Evolutionary conservation across 2,113 vertebrate species (phyloP).

Genomic region (Calyptomena viridis): DNA sequence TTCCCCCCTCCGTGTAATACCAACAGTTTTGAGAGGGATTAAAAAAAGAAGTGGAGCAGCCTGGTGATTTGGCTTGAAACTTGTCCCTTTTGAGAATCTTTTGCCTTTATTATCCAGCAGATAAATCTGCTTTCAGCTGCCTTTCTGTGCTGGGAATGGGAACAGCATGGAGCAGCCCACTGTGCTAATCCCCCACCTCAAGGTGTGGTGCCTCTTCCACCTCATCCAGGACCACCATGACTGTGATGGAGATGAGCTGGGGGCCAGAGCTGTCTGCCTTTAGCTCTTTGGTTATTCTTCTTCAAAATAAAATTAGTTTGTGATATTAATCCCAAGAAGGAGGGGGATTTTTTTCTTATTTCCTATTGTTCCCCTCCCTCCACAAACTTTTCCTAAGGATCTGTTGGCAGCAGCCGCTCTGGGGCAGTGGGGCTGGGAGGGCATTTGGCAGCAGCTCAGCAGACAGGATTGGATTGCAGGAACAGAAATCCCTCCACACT

Average conservation of each 20-base stretch:
- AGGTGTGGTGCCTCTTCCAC: not conserved
- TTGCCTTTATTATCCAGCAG: slow-evolving; percentile 1
- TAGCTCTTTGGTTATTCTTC: not conserved
- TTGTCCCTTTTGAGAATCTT: slow-evolving; percentile 1
- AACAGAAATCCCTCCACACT: slow-evolving; percentile 5
- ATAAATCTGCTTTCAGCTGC: slow-evolving; percentile 37
- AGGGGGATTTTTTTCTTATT: accelerated
- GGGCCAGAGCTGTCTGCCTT: not conserved
- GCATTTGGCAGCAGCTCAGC: not conserved
- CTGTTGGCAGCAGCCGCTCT: not conserved
- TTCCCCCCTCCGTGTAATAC: not conserved
- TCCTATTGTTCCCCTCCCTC: not conserved
- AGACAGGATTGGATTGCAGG: not conserved
- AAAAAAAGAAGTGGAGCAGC: not conserved
- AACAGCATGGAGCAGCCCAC: not conserved
- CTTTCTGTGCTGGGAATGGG: not conserved
- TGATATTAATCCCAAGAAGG: not conserved
- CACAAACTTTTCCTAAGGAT: not conserved
- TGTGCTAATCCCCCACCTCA: not conserved
- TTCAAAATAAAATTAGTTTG: not conserved
- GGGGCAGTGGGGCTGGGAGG: not conserved
- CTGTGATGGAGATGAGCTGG: accelerated
- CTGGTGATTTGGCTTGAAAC: not conserved
- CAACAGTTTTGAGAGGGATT: slow-evolving; percentile 12
- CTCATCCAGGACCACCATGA: not conserved